phyloP scores from a whole-genome alignment of 2,797 vertebrate genomes.

The Acanthopagrus latus region DNA sequence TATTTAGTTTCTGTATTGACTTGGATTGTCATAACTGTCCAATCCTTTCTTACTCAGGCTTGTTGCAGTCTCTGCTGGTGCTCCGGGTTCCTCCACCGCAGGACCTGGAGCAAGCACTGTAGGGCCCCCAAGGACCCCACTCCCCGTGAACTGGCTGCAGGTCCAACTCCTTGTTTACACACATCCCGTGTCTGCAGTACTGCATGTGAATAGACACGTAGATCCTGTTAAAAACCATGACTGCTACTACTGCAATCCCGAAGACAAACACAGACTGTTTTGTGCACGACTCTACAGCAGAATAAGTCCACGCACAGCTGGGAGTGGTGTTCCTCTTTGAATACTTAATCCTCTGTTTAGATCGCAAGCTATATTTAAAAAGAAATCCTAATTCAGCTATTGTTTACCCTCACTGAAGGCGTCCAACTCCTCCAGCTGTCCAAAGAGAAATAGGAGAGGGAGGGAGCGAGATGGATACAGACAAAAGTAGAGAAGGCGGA shows the following conservation, averaged over 20 bases:
- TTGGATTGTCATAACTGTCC: conserved; percentile 10
- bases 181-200: conserved; percentile 95
- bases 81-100: conserved; percentile 97
- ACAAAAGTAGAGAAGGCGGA: conserved; percentile 31
- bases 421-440: conserved; percentile 74
- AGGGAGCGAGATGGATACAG: conserved; percentile 30
- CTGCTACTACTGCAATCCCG: conserved; percentile 24
- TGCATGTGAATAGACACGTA: conserved; percentile 68
- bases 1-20: not conserved
- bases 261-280: conserved; percentile 55
- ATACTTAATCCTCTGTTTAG: conserved; percentile 70
- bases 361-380: conserved; percentile 67
- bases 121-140: conserved; percentile 96
- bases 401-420: conserved; percentile 70
- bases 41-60: conserved; percentile 92
- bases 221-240: conserved; percentile 33
- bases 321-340: conserved; percentile 53
- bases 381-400: conserved; percentile 72
- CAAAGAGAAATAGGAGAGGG: conserved; percentile 52
- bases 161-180: conserved; percentile 93
- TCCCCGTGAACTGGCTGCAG: conserved; percentile 91
- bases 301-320: conserved; percentile 54
- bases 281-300: conserved; percentile 23
- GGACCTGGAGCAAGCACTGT: conserved; percentile 93
- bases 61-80: conserved; percentile 92